These are phyloP conservation scores for Phymanthus crucifer DNA, from an alignment of 92 coral and sea anemone genomes.

Conservation along the genomic window DNA sequence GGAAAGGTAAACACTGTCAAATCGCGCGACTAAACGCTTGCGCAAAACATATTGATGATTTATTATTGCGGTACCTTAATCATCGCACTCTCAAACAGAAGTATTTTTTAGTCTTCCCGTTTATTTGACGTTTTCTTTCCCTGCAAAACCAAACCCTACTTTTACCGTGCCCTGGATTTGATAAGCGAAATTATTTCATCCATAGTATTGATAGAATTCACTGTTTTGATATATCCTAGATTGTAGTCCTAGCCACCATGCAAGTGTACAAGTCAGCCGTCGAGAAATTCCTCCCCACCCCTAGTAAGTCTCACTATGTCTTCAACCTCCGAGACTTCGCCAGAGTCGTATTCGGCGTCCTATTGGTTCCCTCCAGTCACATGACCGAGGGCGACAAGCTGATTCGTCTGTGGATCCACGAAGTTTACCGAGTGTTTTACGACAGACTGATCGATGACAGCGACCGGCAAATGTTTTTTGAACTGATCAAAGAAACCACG, in stretches of 20 bases:
- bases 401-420: slow-evolving; percentile 96
- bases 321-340: slow-evolving; percentile 99
- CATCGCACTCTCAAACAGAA: neutral
- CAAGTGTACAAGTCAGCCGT: slow-evolving; percentile 95
- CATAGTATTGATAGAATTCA: neutral
- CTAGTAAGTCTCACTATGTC: slow-evolving; percentile 98
- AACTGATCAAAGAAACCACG: slow-evolving; percentile 88
- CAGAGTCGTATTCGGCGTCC: slow-evolving; percentile 95
- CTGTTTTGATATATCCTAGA: slow-evolving; percentile 41
- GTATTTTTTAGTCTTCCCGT: neutral
- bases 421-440: slow-evolving; percentile 95
- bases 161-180: neutral
- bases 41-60: neutral
- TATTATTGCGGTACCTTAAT: neutral
- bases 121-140: neutral
- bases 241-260: slow-evolving; percentile 89
- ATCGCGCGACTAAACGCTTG: neutral
- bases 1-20: slow-evolving; percentile 73
- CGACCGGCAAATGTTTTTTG: slow-evolving; percentile 94
- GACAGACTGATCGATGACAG: slow-evolving; percentile 89
- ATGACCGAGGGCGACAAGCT: slow-evolving; percentile 95
- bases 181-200: neutral
- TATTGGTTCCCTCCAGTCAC: slow-evolving; percentile 91
- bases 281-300: slow-evolving; percentile 96
- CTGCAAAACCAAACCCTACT: neutral